Conservation (phyloP, 2,113 vertebrate genomes). For the Ctenodactylus gundi region DNA sequence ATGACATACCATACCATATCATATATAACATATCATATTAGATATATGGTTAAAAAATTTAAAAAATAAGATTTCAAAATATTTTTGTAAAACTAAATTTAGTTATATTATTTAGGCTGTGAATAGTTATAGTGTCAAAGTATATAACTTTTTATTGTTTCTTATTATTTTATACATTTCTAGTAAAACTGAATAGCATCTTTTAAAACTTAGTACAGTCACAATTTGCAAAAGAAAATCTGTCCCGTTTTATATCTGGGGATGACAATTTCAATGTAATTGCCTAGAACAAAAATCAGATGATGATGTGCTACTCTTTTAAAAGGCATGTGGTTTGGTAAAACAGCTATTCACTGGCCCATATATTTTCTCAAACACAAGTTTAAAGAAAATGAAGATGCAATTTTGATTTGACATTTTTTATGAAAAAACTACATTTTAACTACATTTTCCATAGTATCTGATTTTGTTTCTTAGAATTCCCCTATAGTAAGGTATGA, state of each 20-base stretch:
- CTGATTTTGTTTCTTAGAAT: conserved; percentile 14
- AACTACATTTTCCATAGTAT: background rate
- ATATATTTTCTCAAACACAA: conserved; percentile 29
- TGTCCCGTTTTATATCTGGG: background rate
- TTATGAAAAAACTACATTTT: background rate
- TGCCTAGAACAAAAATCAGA: background rate
- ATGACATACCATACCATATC: too few species aligned
- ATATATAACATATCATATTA: too few species aligned
- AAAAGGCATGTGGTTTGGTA: background rate
- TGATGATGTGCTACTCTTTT: background rate
- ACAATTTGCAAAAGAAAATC: background rate
- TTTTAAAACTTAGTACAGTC: background rate
- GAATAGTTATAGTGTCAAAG: background rate
- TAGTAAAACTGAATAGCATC: background rate
- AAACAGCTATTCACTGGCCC: background rate
- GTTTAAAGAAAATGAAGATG: conserved; percentile 5
- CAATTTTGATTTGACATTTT: conserved; percentile 45
- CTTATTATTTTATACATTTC: background rate
- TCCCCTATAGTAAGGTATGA: background rate
- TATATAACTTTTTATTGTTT: background rate
- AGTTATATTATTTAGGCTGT: background rate
- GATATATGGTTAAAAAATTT: background rate
- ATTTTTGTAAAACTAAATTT: background rate
- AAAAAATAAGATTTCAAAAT: background rate
- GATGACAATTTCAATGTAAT: conserved; percentile 14